A percentile compares a stretch with the other conserved stretches of the same genome.
phyloP scores from a whole-genome alignment of 1,140 invertebrate species.

The Heliothis subflexa region DNA sequence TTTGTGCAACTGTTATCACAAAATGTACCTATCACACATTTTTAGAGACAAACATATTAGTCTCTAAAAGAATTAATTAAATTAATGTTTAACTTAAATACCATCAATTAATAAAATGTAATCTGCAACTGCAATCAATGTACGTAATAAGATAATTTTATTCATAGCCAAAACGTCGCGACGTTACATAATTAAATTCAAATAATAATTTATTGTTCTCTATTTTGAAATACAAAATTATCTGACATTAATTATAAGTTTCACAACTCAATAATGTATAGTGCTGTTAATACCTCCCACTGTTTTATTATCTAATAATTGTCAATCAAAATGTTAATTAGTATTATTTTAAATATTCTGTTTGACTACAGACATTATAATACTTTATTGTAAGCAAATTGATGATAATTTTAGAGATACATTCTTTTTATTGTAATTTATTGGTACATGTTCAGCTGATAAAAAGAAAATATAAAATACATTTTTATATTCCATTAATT shows the following conservation, averaged over 20 bases:
- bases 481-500: too few relatives aligned
- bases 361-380: not conserved
- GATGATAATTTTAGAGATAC: not conserved
- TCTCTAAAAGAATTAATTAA: not conserved
- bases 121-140: conserved; percentile 2
- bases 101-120: conserved; percentile 3
- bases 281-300: not conserved
- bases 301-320: conserved; percentile 30
- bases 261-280: conserved; percentile 23
- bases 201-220: conserved; percentile 4
- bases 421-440: not conserved
- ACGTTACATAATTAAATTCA: not conserved
- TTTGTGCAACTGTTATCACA: not conserved
- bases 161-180: conserved; percentile 4
- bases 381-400: not conserved
- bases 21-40: not conserved
- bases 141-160: not conserved
- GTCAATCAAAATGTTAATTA: conserved; percentile 27
- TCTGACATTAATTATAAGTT: conserved; percentile 11
- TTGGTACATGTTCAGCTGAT: not conserved
- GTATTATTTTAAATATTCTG: conserved; percentile 3
- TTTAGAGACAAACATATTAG: not conserved
- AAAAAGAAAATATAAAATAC: too few relatives aligned
- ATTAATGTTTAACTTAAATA: not conserved
- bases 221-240: not conserved